Evolutionary conservation across 2,797 vertebrate species (phyloP).

Genomic region (Schizothorax lantsangensis): DNA sequence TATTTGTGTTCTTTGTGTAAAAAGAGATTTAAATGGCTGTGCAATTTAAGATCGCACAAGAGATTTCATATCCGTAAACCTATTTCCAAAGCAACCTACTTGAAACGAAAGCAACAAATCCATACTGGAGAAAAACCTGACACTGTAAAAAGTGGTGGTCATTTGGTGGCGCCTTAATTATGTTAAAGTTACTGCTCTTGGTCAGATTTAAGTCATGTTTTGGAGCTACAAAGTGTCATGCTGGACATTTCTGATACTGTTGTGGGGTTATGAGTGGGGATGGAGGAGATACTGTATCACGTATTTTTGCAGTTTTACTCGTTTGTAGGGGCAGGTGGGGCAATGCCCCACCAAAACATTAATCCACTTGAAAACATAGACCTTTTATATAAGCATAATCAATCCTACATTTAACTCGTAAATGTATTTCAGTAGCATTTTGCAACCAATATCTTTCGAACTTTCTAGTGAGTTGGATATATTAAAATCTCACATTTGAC

Average conservation of each 20-base stretch:
- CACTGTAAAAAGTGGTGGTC: neutral
- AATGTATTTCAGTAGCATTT: neutral
- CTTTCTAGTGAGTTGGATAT: neutral
- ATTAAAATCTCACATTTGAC: neutral
- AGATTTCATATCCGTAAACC: conserved; percentile 21
- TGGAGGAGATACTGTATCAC: neutral
- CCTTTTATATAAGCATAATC: neutral
- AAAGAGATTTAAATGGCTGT: conserved; percentile 30
- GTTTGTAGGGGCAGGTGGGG: neutral
- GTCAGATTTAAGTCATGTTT: neutral
- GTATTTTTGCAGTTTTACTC: neutral
- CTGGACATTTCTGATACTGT: neutral
- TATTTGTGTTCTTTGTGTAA: conserved; percentile 16
- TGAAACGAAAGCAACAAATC: neutral
- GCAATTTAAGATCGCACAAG: conserved; percentile 13
- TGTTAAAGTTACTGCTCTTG: neutral
- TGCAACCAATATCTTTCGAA: neutral
- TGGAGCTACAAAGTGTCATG: conserved; percentile 2
- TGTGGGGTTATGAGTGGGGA: neutral
- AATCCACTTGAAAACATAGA: neutral
- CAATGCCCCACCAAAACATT: neutral
- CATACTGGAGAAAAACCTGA: neutral
- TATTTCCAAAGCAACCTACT: conserved; percentile 2
- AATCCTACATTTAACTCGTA: neutral
- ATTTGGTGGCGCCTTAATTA: neutral